Percentiles rank a stretch among this genome's conserved stretches.
Evolutionary conservation across 1,140 invertebrate genomes (phyloP).

Genomic region (Drosophila repleta): DNA sequence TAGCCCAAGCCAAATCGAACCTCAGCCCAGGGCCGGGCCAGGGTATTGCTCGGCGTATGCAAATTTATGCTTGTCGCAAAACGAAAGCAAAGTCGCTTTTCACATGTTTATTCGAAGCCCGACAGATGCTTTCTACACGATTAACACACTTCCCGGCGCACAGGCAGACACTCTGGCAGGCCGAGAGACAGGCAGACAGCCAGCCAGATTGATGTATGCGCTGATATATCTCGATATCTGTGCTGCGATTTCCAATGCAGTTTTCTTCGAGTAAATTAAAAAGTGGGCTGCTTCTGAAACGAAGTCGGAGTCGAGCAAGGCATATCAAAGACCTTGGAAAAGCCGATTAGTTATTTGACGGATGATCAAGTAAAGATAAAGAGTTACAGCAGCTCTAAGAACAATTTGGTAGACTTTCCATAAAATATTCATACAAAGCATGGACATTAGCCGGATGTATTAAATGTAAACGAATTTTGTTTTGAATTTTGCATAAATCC

Average conservation of each 20-base stretch:
- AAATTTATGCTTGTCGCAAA: constrained; percentile 34
- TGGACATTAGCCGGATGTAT: too few species aligned
- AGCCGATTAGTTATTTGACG: too few species aligned
- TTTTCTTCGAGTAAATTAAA: constrained; percentile 22
- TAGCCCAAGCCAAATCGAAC: not conserved
- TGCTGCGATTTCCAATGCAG: not conserved
- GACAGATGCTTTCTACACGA: constrained; percentile 48
- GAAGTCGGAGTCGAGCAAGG: not conserved
- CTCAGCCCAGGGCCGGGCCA: not conserved
- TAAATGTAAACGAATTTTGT: too few species aligned
- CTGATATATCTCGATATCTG: constrained; percentile 21
- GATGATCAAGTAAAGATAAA: too few species aligned
- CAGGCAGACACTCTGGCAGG: not conserved
- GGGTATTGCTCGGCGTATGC: constrained; percentile 13
- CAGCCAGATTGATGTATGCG: constrained; percentile 43
- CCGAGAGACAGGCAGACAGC: not conserved
- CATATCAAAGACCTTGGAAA: too few species aligned
- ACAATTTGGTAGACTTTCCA: too few species aligned
- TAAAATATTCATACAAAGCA: too few species aligned
- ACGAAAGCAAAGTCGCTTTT: constrained; percentile 39
- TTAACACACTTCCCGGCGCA: constrained; percentile 33
- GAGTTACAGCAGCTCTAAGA: too few species aligned
- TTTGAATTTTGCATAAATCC: too few species aligned
- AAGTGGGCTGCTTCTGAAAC: constrained; percentile 8
- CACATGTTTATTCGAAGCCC: constrained; percentile 25